Conservation (phyloP, 1,140 invertebrate genomes). For the Spodoptera frugiperda region DNA sequence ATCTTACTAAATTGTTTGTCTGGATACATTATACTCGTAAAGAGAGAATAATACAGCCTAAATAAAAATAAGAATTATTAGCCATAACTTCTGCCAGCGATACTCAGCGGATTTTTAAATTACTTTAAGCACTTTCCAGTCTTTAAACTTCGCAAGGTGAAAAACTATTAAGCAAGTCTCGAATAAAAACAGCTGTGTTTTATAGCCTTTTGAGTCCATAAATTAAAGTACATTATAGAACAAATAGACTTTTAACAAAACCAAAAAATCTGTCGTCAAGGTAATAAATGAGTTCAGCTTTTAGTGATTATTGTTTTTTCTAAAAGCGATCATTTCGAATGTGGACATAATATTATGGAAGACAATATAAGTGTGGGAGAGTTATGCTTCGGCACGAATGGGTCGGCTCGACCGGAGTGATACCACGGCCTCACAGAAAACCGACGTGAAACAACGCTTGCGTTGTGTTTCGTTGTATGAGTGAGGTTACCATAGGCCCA, state of each 20-base stretch:
- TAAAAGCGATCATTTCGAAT: neutral
- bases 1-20: neutral
- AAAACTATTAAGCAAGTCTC: constrained; percentile 27
- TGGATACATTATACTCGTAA: constrained; percentile 10
- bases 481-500: too few relatives aligned
- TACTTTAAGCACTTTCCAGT: constrained; percentile 23
- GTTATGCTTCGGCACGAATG: too few relatives aligned
- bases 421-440: too few relatives aligned
- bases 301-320: neutral
- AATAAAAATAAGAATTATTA: constrained; percentile 28
- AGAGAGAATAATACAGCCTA: neutral
- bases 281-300: neutral
- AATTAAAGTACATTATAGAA: constrained; percentile 27
- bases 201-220: constrained; percentile 16
- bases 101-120: constrained; percentile 4
- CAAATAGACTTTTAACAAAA: constrained; percentile 24
- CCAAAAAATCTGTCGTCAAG: neutral
- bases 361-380: too few relatives aligned
- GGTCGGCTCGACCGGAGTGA: too few relatives aligned
- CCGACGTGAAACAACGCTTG: too few relatives aligned
- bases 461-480: too few relatives aligned
- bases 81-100: constrained; percentile 15
- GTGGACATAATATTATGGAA: neutral
- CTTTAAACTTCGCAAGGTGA: constrained; percentile 34
- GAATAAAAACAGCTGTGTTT: constrained; percentile 34